Evolutionary conservation across 92 coral and sea anemone species (phyloP), one percentile per base, ranked within the genome.

Genomic region (Meandrina meandrites): DNA sequence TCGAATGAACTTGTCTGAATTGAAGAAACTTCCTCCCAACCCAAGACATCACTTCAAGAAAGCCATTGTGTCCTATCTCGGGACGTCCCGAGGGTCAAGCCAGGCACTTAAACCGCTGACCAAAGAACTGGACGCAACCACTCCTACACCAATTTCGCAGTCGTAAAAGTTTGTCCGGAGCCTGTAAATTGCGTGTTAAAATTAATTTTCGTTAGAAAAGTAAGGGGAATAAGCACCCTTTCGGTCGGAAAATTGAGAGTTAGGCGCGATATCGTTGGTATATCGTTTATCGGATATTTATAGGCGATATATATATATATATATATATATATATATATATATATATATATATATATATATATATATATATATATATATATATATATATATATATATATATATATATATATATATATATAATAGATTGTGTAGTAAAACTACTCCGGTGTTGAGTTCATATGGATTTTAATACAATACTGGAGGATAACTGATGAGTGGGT

Each of bases 51-150:
- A 95, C 90, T 92, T 93, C 35, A 95, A 92, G 90, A 92, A 92
- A 71, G 93, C 99, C 14, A 97, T 97, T 71, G 89, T 92, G 89
- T 93, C 97, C 21, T 97, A 97, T 64, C 91, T 97, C 30, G 98
- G 98, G 31, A 97, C 99, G 10, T 92, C 99, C 21, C 96, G 89
- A 74, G 99, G 98, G 45, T 92, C 97, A 15, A 89, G 91, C 77
- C 81, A 79, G 67, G 99, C 99, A 16, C 88, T 97, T 36, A 92
- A 81, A 68, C 98, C 99, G 31, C 92, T 97, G 22, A 92, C 97
- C 34, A 90, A 93, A 78, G 91, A 93, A 60, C 87, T 96, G 76
- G 82, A 86, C 78, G 94, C 86, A 30, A 74, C 81, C 4, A 78
- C 92, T 28, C 86, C 90, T 0, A 75, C 76, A 27, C 81, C 88